Conservation (phyloP, 2,797 vertebrate species). For the Sebastes miniatus region DNA sequence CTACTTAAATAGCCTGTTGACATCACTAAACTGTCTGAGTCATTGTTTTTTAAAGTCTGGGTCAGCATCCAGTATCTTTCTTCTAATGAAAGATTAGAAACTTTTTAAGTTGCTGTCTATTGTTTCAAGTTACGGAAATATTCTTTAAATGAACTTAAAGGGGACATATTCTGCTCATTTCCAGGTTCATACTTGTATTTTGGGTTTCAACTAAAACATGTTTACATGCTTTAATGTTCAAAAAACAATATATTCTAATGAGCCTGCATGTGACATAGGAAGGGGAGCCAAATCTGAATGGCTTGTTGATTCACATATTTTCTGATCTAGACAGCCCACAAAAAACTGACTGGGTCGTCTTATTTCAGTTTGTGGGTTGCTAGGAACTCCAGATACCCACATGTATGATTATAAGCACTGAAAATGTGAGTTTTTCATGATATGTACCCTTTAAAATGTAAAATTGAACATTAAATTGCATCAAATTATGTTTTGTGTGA, state of each 20-base stretch:
- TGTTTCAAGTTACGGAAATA: background rate
- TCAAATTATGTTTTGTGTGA: background rate
- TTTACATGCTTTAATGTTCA: too few relatives aligned
- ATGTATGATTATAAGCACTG: background rate
- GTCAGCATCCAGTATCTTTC: background rate
- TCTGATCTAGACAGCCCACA: background rate
- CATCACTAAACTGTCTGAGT: background rate
- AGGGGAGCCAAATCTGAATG: too few relatives aligned
- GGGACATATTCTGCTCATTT: too few relatives aligned
- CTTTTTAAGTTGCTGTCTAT: background rate
- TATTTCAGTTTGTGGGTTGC: too few relatives aligned
- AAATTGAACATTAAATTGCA: background rate
- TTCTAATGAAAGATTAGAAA: background rate
- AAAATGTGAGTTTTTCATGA: background rate
- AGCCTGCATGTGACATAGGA: too few relatives aligned
- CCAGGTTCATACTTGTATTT: too few relatives aligned
- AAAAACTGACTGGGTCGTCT: too few relatives aligned
- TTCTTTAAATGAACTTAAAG: background rate
- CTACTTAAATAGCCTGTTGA: background rate
- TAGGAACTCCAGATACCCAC: background rate
- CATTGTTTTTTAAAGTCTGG: background rate
- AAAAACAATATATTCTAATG: too few relatives aligned
- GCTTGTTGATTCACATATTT: too few relatives aligned
- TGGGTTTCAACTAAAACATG: too few relatives aligned
- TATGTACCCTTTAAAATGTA: background rate